phyloP scores from a whole-genome alignment of 1,140 invertebrate genomes.

The Megalonaias nervosa region DNA sequence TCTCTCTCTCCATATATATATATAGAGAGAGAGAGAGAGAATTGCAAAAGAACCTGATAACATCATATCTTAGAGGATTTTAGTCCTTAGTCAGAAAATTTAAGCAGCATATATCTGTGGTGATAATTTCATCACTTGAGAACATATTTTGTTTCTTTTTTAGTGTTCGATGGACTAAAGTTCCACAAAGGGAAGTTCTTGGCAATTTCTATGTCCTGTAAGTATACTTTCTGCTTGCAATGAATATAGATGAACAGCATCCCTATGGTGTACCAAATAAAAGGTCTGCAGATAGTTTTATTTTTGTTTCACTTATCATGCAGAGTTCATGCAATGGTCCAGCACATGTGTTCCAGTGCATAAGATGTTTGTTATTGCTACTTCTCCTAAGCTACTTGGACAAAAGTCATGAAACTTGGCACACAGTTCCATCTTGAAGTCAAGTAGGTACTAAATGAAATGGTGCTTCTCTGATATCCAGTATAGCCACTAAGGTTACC shows the following conservation, averaged over 20 bases:
- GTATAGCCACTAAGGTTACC: too few species aligned
- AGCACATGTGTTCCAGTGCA: background rate
- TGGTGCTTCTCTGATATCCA: too few species aligned
- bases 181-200: constrained; percentile 83
- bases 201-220: constrained; percentile 92
- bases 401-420: too few species aligned
- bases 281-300: background rate
- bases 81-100: background rate
- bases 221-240: constrained; percentile 64
- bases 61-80: too few species aligned
- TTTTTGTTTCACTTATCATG: background rate
- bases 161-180: constrained; percentile 92
- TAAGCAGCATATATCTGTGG: background rate
- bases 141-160: constrained; percentile 45
- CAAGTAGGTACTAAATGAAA: background rate
- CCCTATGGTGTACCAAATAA: too few species aligned
- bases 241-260: too few species aligned
- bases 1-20: too few species aligned
- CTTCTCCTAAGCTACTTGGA: background rate
- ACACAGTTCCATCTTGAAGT: too few species aligned
- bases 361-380: background rate
- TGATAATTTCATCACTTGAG: background rate
- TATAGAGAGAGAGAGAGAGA: too few species aligned
- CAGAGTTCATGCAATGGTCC: background rate
- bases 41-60: too few species aligned